Evolutionary conservation across 2,113 vertebrate species (phyloP).

Genomic region (Hyperopisus bebe): DNA sequence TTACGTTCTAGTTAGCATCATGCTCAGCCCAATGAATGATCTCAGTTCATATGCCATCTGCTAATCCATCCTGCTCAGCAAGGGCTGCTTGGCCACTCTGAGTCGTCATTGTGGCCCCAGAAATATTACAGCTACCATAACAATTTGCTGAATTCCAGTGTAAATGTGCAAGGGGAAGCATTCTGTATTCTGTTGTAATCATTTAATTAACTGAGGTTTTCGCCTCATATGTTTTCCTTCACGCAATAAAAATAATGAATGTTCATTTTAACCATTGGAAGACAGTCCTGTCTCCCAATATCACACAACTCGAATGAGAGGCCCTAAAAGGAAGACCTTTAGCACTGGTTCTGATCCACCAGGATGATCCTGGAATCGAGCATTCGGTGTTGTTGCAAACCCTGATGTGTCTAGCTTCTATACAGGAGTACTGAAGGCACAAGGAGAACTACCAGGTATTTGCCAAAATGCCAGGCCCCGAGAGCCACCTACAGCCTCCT

Average conservation of each 20-base stretch:
- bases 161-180: background rate
- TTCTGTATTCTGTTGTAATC: background rate
- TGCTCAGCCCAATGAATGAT: background rate
- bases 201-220: background rate
- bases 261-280: background rate
- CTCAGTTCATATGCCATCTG: background rate
- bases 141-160: background rate
- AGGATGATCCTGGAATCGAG: background rate
- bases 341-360: background rate
- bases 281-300: background rate
- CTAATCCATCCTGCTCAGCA: background rate
- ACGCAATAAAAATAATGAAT: background rate
- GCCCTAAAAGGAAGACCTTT: background rate
- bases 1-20: background rate
- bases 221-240: background rate
- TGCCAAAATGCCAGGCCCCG: background rate
- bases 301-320: background rate
- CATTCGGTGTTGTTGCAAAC: background rate
- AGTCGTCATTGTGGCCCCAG: background rate
- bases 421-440: background rate
- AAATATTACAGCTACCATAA: background rate
- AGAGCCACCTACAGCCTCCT: background rate
- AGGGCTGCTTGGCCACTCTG: background rate
- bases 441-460: background rate
- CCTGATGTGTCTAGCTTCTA: background rate